Evolutionary conservation across 2,888 invertebrate genomes (phyloP).

Genomic region (Diarsia brunnea): DNA sequence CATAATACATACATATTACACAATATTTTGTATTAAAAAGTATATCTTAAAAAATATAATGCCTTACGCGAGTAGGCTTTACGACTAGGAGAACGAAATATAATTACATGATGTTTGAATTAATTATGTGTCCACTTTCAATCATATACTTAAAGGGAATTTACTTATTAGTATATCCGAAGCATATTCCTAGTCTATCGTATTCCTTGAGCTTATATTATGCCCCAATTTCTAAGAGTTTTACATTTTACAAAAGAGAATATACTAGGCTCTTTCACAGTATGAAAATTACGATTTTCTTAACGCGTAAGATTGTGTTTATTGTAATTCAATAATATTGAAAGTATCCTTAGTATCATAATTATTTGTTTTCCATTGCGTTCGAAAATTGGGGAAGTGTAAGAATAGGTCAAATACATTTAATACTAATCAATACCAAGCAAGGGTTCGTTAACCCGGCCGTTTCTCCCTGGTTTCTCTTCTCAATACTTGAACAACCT

Average conservation of each 20-base stretch:
- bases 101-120: too few species aligned
- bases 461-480: conserved; percentile 14
- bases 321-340: not conserved
- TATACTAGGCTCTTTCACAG: conserved; percentile 42
- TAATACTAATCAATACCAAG: conserved; percentile 43
- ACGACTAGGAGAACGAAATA: conserved; percentile 79
- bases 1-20: conserved; percentile 56
- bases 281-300: conserved; percentile 15
- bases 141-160: conserved; percentile 44
- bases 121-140: too few species aligned
- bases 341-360: conserved; percentile 42
- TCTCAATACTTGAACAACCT: conserved; percentile 46
- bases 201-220: conserved; percentile 61
- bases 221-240: conserved; percentile 40
- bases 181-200: conserved; percentile 58
- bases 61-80: conserved; percentile 73
- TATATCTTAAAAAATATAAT: conserved; percentile 85
- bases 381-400: conserved; percentile 32
- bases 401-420: conserved; percentile 46
- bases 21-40: conserved; percentile 72
- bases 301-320: not conserved
- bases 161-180: conserved; percentile 51
- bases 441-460: conserved; percentile 6
- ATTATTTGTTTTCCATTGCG: conserved; percentile 50
- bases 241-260: conserved; percentile 14